These are phyloP conservation scores for Limnephilus rhombicus DNA, from an alignment of 2,888 invertebrate species.

Conservation along the genomic window DNA sequence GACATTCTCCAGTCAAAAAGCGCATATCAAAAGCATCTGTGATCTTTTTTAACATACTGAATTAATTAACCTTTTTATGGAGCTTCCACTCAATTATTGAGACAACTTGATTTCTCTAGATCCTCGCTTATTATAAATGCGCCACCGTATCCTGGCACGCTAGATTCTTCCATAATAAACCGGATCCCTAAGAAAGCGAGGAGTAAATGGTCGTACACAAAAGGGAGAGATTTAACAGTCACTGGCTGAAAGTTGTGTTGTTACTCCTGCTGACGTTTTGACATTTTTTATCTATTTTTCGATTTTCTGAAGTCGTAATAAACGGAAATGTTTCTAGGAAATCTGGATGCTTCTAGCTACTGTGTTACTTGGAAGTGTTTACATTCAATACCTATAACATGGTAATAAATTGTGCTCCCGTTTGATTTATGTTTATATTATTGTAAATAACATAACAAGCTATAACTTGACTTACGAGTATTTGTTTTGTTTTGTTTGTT, in stretches of 20 bases:
- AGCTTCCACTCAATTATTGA: not conserved
- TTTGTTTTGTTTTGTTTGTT: no score
- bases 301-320: not conserved
- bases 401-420: not conserved
- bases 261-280: not conserved
- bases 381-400: not conserved
- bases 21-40: not conserved
- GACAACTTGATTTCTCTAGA: not conserved
- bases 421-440: not conserved
- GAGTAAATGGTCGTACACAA: not conserved
- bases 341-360: not conserved
- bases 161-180: conserved; percentile 20
- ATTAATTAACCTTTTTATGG: not conserved
- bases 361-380: not conserved
- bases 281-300: not conserved
- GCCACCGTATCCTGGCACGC: not conserved
- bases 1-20: not conserved
- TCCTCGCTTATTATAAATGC: not conserved
- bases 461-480: not conserved
- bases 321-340: not conserved
- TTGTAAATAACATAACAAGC: not conserved
- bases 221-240: not conserved
- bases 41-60: not conserved
- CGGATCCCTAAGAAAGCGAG: not conserved
- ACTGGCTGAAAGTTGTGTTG: not conserved